phyloP scores from a whole-genome alignment of 2,888 invertebrate species.

The Torymus aiolomorphi region DNA sequence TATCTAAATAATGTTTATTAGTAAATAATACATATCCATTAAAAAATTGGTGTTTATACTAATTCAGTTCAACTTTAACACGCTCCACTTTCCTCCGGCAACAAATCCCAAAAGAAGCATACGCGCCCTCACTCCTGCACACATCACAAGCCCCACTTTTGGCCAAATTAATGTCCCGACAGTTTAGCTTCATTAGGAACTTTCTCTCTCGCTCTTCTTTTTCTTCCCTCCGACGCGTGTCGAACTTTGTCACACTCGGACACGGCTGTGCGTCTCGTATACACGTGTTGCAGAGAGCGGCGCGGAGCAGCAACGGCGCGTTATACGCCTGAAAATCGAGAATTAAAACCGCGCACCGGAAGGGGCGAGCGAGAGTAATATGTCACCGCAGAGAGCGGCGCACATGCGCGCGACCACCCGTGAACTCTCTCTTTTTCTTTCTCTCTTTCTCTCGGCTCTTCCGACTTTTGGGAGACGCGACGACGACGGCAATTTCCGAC shows the following conservation, averaged over 20 bases:
- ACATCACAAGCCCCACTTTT: not conserved
- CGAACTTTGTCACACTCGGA: constrained; percentile 19
- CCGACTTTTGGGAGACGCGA: constrained; percentile 5
- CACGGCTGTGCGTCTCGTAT: no score
- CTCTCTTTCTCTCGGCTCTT: no score
- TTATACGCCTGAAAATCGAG: constrained; percentile 11
- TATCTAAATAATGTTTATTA: no score
- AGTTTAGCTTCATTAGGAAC: constrained; percentile 53
- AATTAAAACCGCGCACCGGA: constrained; percentile 51
- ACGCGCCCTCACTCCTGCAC: no score
- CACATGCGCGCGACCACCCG: constrained; percentile 60
- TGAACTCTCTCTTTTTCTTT: not conserved
- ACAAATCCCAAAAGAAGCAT: no score
- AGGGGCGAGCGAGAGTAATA: constrained; percentile 67
- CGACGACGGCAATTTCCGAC: no score
- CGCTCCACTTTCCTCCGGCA: no score
- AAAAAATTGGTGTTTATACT: no score
- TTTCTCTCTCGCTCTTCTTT: constrained; percentile 13
- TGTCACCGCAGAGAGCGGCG: constrained; percentile 68
- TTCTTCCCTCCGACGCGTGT: constrained; percentile 1
- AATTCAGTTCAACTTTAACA: no score
- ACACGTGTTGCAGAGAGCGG: no score
- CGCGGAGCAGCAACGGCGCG: no score
- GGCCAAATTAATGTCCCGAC: constrained; percentile 36
- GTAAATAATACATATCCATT: no score